These are phyloP conservation scores for Laodelphax striatellus DNA, from an alignment of 1,140 invertebrate genomes.

Conservation along the genomic window DNA sequence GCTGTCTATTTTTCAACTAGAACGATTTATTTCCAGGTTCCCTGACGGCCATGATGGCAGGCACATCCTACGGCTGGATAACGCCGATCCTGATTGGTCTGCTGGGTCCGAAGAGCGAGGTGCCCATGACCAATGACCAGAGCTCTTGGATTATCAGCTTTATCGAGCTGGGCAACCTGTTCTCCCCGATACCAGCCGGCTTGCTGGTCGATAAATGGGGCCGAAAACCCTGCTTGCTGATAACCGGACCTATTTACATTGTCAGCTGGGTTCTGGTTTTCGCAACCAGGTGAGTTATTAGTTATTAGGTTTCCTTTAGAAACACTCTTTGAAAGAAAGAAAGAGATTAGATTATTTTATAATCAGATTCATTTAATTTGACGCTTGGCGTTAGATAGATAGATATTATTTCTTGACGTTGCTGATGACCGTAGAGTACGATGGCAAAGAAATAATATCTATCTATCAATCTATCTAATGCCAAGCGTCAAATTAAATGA, in stretches of 20 bases:
- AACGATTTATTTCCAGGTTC: not conserved
- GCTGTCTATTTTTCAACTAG: no score
- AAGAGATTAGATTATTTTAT: no score
- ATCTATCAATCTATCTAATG: no score
- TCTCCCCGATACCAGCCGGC: constrained; percentile 21
- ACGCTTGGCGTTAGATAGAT: no score
- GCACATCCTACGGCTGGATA: constrained; percentile 56
- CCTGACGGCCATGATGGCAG: constrained; percentile 7
- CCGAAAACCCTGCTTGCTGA: constrained; percentile 39
- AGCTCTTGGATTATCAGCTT: constrained; percentile 15
- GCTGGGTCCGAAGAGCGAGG: constrained; percentile 19
- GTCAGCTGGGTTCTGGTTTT: constrained; percentile 50
- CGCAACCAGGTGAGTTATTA: constrained; percentile 25
- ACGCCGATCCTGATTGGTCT: constrained; percentile 53
- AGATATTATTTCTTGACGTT: no score
- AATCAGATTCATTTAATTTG: no score
- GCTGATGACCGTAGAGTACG: no score
- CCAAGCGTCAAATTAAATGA: no score
- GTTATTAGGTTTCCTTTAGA: no score
- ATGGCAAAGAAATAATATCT: no score
- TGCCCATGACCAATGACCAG: constrained; percentile 13
- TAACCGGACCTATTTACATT: constrained; percentile 59
- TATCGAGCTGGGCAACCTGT: constrained; percentile 17
- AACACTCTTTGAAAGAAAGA: no score
- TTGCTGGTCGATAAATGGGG: constrained; percentile 17